phyloP scores from a whole-genome alignment of 1,140 invertebrate species.

The Drosophila asahinai region DNA sequence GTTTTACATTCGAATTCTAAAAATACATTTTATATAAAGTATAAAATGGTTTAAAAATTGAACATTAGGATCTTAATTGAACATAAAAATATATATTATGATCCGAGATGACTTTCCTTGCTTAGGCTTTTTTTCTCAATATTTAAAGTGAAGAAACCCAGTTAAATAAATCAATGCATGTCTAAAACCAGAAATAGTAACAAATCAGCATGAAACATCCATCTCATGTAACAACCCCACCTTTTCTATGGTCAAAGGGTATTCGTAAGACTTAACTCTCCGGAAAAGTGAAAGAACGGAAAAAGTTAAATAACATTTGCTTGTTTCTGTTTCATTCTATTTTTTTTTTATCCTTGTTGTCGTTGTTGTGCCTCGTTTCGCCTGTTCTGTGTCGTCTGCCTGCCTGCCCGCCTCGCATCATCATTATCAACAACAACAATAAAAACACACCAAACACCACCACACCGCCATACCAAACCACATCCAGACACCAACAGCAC shows the following conservation, averaged over 20 bases:
- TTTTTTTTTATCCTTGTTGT: constrained; percentile 49
- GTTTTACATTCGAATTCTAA: not conserved
- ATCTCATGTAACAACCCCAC: constrained; percentile 7
- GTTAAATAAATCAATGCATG: not conserved
- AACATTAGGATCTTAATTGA: too few relatives aligned
- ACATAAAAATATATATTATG: too few relatives aligned
- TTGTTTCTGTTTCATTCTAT: constrained; percentile 68
- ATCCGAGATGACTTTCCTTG: not conserved
- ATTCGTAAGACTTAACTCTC: constrained; percentile 29
- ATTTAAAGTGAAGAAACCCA: not conserved
- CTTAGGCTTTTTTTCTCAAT: not conserved
- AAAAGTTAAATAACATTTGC: constrained; percentile 76
- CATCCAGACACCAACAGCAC: constrained; percentile 78
- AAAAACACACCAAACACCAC: constrained; percentile 21
- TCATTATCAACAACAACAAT: constrained; percentile 35
- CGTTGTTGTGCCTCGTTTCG: constrained; percentile 67
- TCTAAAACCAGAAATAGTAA: not conserved
- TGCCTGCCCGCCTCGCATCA: constrained; percentile 57
- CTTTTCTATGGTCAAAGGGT: constrained; percentile 34
- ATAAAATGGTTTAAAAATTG: not conserved
- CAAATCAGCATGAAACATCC: constrained; percentile 14
- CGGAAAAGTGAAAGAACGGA: constrained; percentile 4
- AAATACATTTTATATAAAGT: not conserved
- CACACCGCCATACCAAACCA: constrained; percentile 26
- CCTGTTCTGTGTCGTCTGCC: constrained; percentile 60